Evolutionary conservation across 1,140 invertebrate genomes (phyloP).

Genomic region (Brachystomella parvula): DNA sequence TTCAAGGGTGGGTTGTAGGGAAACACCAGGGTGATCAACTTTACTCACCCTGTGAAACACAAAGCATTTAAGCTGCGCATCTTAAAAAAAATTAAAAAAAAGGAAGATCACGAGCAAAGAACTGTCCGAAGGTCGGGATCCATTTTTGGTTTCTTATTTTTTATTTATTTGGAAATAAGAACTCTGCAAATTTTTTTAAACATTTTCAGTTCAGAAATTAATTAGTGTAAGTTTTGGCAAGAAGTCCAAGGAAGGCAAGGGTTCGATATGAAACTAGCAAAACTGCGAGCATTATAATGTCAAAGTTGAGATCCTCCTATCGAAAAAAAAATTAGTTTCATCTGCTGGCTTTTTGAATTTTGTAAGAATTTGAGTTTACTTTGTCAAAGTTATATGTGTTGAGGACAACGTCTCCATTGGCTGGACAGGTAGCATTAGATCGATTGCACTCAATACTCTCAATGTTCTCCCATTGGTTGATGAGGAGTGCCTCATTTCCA

Average conservation of each 20-base stretch:
- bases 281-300: conserved; percentile 4
- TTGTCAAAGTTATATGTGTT: conserved; percentile 68
- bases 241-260: neutral
- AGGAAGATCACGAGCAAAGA: too few species aligned
- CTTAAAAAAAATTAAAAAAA: too few species aligned
- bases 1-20: too few species aligned
- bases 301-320: neutral
- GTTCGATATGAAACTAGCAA: neutral
- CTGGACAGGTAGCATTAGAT: conserved; percentile 63
- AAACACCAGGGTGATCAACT: too few species aligned
- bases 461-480: conserved; percentile 83
- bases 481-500: conserved; percentile 82
- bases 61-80: too few species aligned
- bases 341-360: neutral
- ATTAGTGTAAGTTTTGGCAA: conserved; percentile 2
- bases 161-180: too few species aligned
- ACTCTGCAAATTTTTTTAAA: too few species aligned
- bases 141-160: too few species aligned
- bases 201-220: too few species aligned
- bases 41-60: too few species aligned
- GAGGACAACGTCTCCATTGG: conserved; percentile 65
- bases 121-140: too few species aligned
- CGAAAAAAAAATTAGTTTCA: neutral
- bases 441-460: conserved; percentile 61
- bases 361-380: conserved; percentile 20